Evolutionary conservation across 2,797 vertebrate species (phyloP).

Genomic region (Perdix hodgsoniae): DNA sequence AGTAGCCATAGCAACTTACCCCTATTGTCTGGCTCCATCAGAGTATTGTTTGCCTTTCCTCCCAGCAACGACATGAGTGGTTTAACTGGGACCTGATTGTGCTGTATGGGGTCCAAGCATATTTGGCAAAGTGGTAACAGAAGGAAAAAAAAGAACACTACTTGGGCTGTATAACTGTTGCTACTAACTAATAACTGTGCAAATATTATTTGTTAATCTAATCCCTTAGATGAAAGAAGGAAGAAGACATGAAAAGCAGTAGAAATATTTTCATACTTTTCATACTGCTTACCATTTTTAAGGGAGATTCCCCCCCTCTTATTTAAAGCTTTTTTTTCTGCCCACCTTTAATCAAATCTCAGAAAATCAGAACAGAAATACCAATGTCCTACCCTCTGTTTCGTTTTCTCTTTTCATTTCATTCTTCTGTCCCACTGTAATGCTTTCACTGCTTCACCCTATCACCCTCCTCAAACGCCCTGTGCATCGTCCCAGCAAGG

Average conservation of each 20-base stretch:
- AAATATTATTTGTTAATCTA: not conserved
- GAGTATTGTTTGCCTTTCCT: constrained; percentile 40
- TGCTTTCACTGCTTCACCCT: not conserved
- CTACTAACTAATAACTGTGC: not conserved
- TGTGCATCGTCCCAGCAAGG: not conserved
- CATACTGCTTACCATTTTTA: not conserved
- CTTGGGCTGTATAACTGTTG: not conserved
- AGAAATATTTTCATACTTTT: not conserved
- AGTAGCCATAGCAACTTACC: not conserved
- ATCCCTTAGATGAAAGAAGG: not conserved
- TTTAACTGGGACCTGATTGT: constrained; percentile 4
- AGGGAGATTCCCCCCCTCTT: fast-evolving
- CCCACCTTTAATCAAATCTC: not conserved
- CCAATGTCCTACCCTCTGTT: not conserved
- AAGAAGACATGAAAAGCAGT: not conserved
- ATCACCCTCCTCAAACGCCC: not conserved
- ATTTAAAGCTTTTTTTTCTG: not conserved
- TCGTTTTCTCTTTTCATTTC: constrained; percentile 8
- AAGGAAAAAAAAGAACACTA: not conserved
- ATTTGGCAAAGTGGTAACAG: not conserved
- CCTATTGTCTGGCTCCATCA: not conserved
- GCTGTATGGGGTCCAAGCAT: not conserved
- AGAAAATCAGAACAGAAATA: constrained; percentile 29
- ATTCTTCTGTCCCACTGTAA: not conserved
- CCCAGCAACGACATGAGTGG: not conserved